These are phyloP conservation scores for Ochotona princeps DNA, from an alignment of 2,113 vertebrate genomes.

Conservation along the genomic window DNA sequence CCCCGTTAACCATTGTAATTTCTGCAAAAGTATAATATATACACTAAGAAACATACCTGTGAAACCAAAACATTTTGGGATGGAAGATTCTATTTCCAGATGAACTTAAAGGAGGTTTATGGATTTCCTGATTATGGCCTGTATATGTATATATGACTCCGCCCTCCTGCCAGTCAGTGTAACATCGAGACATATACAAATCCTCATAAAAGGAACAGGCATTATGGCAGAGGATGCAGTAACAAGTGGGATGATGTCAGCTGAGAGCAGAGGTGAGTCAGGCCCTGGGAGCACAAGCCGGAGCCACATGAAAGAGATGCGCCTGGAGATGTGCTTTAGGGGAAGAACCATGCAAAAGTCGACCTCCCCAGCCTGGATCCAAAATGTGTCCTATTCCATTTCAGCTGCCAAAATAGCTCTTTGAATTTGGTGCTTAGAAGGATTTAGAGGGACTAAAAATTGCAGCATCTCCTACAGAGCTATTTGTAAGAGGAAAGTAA, in stretches of 20 bases:
- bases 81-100: not conserved
- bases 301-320: not conserved
- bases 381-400: conserved; percentile 39
- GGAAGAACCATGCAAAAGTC: not conserved
- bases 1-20: not conserved
- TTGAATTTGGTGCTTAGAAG: conserved; percentile 73
- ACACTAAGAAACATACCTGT: not conserved
- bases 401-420: conserved; percentile 72
- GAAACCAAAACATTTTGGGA: not conserved
- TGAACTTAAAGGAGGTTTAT: not conserved
- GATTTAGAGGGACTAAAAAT: conserved; percentile 77
- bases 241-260: not conserved
- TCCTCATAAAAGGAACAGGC: fast-evolving
- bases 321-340: not conserved
- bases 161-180: not conserved
- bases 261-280: fast-evolving
- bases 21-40: not conserved
- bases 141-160: fast-evolving
- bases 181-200: fast-evolving
- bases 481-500: conserved; percentile 69
- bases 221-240: fast-evolving
- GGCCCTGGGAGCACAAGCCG: not conserved
- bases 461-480: conserved; percentile 73
- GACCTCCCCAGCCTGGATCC: not conserved
- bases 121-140: not conserved